Base-by-base conservation (phyloP, 2,888 invertebrate genomes). In the Nemurella pictetii region DNA sequence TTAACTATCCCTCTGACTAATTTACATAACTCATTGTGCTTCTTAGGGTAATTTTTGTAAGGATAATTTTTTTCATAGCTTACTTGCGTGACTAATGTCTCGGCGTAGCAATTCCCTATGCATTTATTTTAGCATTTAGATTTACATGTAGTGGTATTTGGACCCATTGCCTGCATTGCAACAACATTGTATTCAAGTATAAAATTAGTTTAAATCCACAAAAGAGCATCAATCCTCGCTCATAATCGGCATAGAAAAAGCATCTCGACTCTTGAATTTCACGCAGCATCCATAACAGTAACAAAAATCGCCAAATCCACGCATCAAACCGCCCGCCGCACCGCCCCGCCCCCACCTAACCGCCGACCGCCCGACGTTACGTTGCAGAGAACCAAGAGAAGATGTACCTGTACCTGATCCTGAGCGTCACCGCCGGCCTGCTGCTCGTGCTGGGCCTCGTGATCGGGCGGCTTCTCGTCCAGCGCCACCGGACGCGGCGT, bases 331-430 rank as follows among this genome's bases (percentile, higher is more conserved):
- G n/a, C n/a, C n/a, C n/a, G 20, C 1, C 9, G 55, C 55, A 55
- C 5, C 9, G 32, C 32, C 32, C 9, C 32, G 20, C 73, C 3
- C 73, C 4, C 3, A 4, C 73, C 26, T 73, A 4, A 75, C 75
- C 75, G 9, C 2, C 27, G 27, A 78, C 5, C n/a, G 78, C n/a
- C 28, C 12, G 26, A 9, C 75, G 26, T 26, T 81, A 80, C 84
- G 84, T 87, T 87, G 2, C 94, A 96, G 96, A 94, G 89, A 94
- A 95, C 89, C 94, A 94, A 88, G 95, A 95, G 89, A 93, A 95
- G 87, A 94, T 97, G 90, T 96, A 96, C 91, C 92, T 97, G 85
- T 97, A 97, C 92, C 93, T 97, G 89, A 94, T 95, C 87, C 94
- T 96, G 87, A 95, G 95, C 87, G 93, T 95, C 75, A 93, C 95